These are phyloP conservation scores for Lonchura striata DNA, from an alignment of 2,113 vertebrate species.

Conservation along the genomic window DNA sequence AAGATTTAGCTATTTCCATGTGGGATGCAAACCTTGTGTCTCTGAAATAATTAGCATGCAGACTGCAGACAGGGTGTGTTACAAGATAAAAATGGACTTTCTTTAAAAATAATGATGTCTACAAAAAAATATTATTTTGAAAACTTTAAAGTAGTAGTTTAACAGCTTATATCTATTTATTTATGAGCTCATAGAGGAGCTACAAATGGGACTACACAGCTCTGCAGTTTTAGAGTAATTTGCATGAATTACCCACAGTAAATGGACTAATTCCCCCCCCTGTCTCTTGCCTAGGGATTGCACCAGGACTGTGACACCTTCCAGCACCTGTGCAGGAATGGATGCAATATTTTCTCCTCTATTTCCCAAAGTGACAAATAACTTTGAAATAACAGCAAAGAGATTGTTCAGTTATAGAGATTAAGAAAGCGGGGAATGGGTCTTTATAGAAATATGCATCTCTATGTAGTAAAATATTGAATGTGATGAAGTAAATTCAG, in stretches of 20 bases:
- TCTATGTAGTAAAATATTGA: neutral
- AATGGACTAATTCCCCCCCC: neutral
- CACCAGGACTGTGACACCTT: fast-evolving
- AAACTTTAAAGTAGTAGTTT: neutral
- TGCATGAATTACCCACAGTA: neutral
- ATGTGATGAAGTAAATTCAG: neutral
- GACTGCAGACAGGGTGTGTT: neutral
- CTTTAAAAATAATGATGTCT: neutral
- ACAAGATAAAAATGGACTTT: neutral
- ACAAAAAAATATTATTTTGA: neutral
- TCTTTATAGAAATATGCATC: neutral
- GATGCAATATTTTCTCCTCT: neutral
- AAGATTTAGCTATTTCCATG: neutral
- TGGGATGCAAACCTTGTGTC: neutral
- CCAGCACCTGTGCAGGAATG: neutral
- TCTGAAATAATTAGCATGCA: neutral
- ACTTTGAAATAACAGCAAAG: neutral
- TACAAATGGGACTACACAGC: neutral
- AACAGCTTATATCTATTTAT: neutral
- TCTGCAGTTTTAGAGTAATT: neutral
- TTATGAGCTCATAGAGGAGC: neutral
- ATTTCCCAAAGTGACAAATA: neutral
- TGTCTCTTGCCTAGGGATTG: neutral
- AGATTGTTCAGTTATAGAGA: neutral
- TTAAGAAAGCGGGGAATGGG: neutral